Conservation (phyloP, 2,797 vertebrate species). For the Spinus pinus region DNA sequence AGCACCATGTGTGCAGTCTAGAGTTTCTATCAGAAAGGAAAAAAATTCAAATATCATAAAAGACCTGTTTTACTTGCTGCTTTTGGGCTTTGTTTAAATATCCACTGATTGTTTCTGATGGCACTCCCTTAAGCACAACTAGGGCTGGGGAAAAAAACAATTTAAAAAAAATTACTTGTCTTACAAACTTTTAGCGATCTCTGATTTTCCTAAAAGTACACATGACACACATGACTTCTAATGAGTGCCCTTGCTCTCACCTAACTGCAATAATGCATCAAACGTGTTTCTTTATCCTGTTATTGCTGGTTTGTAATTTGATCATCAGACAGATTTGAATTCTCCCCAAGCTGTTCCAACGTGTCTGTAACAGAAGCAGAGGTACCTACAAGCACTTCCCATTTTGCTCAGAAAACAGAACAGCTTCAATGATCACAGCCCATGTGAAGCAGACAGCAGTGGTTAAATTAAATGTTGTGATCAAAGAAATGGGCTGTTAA, state of each 20-base stretch:
- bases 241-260: slow-evolving; percentile 63
- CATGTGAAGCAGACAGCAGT: slow-evolving; percentile 36
- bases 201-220: slow-evolving; percentile 55
- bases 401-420: slow-evolving; percentile 61
- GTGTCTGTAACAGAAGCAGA: slow-evolving; percentile 72
- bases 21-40: slow-evolving; percentile 46
- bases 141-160: not conserved
- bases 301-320: slow-evolving; percentile 69
- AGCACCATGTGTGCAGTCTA: slow-evolving; percentile 55
- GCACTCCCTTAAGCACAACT: slow-evolving; percentile 21
- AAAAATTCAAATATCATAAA: slow-evolving; percentile 57
- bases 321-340: slow-evolving; percentile 68
- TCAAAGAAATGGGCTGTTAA: slow-evolving; percentile 66
- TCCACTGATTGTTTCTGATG: slow-evolving; percentile 34
- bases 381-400: slow-evolving; percentile 41
- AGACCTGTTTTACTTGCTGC: slow-evolving; percentile 18
- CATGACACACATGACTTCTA: slow-evolving; percentile 63
- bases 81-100: slow-evolving; percentile 11
- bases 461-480: slow-evolving; percentile 54
- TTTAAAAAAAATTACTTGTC: not conserved
- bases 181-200: slow-evolving; percentile 26
- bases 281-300: slow-evolving; percentile 64
- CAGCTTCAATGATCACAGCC: slow-evolving; percentile 48
- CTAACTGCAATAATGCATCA: slow-evolving; percentile 61
- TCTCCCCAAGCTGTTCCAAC: slow-evolving; percentile 71